Evolutionary conservation across 1,140 invertebrate species (phyloP), one percentile per base, ranked within the genome.

Genomic region (Drosophila miranda): DNA sequence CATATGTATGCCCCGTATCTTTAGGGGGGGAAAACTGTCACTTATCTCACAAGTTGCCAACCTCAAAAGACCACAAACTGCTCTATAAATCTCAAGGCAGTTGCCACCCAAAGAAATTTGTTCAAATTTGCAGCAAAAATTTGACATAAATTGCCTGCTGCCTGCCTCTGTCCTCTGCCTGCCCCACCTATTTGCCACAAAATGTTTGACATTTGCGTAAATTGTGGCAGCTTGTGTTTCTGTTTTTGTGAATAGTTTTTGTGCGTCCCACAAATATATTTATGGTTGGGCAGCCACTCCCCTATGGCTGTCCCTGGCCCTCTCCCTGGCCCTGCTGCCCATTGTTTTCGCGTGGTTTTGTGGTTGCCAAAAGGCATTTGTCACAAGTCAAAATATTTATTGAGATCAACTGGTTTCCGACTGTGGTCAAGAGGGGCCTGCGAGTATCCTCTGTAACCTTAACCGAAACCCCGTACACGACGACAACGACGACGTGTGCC

Each of bases 341-440:
- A 81, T 81, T 81, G 73, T 81, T 58, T 43, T 3, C 58, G 30
- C 48, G 30, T 67, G 64, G 63, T 67, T 61, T 38, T 38, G 34
- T 38, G 34, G 60, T 46, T 49, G 61, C 38, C 53, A 64, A 46
- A 68, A 69, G 66, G 75, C 68, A 77, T 86, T 86, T 87, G 82
- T 87, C 82, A 78, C 76, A 62, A 86, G 83, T 87, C 82, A 87
- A 87, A 87, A 87, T 87, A 87, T 87, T 87, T 87, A 86, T 86
- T 87, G 82, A 86, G 82, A 82, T 86, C 82, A 86, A 86, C 82
- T 82, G 74, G 77, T 86, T 80, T 34, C 61, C 75, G 50, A 66
- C 59, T 56, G 58, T 73, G 76, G 55, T 64, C 51, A 60, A 76
- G 52, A 67, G 28, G 44, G 45, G 56, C 64, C 38, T 70, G 21